Percentiles rank a stretch among this genome's conserved stretches.
Evolutionary conservation across 2,888 invertebrate genomes (phyloP).

Genomic region (Ametastegia equiseti): DNA sequence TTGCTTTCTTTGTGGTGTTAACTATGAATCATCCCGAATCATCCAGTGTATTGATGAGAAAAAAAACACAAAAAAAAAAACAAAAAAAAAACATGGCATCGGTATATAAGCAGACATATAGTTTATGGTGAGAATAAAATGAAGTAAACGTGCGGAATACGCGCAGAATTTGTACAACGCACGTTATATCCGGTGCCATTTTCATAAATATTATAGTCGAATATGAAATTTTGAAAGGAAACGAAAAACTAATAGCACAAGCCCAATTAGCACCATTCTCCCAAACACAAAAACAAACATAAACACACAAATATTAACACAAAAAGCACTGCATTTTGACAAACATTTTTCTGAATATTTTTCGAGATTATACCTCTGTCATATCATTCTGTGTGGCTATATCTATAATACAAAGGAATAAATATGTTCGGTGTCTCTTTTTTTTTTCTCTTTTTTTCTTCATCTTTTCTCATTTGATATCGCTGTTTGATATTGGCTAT

Average conservation of each 20-base stretch:
- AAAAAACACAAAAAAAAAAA: not conserved
- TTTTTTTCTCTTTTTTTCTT: not conserved
- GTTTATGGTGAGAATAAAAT: not conserved
- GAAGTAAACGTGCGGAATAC: not conserved
- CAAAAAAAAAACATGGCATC: not conserved
- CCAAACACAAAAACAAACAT: too few relatives aligned
- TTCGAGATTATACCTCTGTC: constrained; percentile 16
- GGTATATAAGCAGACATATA: not conserved
- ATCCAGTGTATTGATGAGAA: constrained; percentile 26
- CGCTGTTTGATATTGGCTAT: constrained; percentile 38
- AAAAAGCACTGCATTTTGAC: constrained; percentile 39
- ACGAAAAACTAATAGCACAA: constrained; percentile 22
- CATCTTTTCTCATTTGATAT: not conserved
- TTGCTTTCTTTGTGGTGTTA: not conserved
- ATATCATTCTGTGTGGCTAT: constrained; percentile 22
- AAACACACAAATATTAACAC: too few relatives aligned
- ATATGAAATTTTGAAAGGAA: not conserved
- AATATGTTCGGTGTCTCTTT: constrained; percentile 22
- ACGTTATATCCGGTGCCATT: not conserved
- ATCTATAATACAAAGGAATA: not conserved
- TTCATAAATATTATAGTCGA: not conserved
- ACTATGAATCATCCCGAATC: not conserved
- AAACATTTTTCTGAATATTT: constrained; percentile 32
- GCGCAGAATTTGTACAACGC: not conserved
- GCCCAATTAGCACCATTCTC: constrained; percentile 38